phyloP scores from a whole-genome alignment of 2,888 invertebrate species.

The Parapristionchus giblindavisi region DNA sequence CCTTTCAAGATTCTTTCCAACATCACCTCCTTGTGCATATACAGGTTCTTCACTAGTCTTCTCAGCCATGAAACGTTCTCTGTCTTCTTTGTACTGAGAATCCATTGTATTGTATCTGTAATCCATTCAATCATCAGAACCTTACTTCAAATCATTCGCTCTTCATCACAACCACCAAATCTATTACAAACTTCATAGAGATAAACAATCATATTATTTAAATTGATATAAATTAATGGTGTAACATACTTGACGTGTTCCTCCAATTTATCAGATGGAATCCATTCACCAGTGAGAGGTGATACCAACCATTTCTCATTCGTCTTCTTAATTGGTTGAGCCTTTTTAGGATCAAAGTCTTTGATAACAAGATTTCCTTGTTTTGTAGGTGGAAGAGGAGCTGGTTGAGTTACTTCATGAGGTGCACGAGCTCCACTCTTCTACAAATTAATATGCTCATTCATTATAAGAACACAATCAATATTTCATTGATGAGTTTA shows the following conservation, averaged over 20 bases:
- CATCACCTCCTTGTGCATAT: conserved; percentile 83
- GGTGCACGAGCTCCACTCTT: conserved; percentile 19
- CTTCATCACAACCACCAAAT: not conserved
- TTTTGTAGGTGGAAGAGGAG: conserved; percentile 75
- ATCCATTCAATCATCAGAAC: not conserved
- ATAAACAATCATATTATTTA: not conserved
- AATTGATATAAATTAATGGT: not conserved
- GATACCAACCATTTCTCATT: conserved; percentile 85
- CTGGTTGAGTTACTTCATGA: conserved; percentile 56
- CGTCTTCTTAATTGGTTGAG: conserved; percentile 18
- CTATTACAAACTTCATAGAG: not conserved
- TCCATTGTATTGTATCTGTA: conserved; percentile 68
- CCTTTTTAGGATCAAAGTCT: conserved; percentile 92
- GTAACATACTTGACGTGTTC: conserved; percentile 85
- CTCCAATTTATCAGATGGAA: conserved; percentile 94
- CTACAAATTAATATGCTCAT: not conserved
- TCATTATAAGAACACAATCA: not conserved
- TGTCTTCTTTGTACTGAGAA: conserved; percentile 83
- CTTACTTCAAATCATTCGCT: not conserved
- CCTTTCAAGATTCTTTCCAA: conserved; percentile 83
- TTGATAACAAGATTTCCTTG: conserved; percentile 75
- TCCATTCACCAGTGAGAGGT: conserved; percentile 96
- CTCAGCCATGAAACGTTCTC: conserved; percentile 80
- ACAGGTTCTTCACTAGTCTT: conserved; percentile 80
- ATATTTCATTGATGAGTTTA: not conserved